These are phyloP conservation scores for Porites evermanni DNA, from an alignment of 92 coral and sea anemone species.

Conservation along the genomic window DNA sequence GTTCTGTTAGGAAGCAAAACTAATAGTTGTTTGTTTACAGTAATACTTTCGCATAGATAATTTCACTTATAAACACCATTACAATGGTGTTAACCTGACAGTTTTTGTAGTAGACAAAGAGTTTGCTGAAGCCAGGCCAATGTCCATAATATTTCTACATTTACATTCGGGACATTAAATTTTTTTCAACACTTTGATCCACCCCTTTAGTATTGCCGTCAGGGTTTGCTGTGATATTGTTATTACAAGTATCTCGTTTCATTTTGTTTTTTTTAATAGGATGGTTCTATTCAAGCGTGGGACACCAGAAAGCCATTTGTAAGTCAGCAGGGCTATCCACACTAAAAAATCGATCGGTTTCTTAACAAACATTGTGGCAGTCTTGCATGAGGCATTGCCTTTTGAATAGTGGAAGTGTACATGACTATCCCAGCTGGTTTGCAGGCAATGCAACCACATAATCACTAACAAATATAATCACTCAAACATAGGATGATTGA, in stretches of 20 bases:
- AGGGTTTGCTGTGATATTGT: not conserved
- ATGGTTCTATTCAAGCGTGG: slow-evolving; percentile 97
- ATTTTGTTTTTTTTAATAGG: slow-evolving; percentile 56
- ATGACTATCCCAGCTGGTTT: too few relatives aligned
- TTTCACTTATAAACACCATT: not conserved
- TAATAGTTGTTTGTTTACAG: not conserved
- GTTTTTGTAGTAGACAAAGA: not conserved
- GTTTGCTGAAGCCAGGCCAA: too few relatives aligned
- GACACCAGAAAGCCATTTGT: slow-evolving; percentile 97
- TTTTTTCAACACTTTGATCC: not conserved
- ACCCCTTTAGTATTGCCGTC: not conserved
- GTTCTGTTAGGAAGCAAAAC: too few relatives aligned
- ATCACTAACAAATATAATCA: too few relatives aligned
- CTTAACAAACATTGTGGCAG: too few relatives aligned
- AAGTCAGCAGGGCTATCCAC: slow-evolving; percentile 35
- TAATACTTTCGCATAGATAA: not conserved
- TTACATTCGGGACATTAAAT: not conserved
- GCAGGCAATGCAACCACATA: too few relatives aligned
- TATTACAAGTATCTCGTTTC: not conserved
- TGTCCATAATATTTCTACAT: too few relatives aligned
- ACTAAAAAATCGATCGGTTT: not conserved
- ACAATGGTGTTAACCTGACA: not conserved
- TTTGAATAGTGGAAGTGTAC: too few relatives aligned
- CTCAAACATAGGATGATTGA: too few relatives aligned
- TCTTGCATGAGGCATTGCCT: too few relatives aligned